These are phyloP conservation scores for Drosophila parvula DNA, from an alignment of 1,140 invertebrate species.

Conservation along the genomic window DNA sequence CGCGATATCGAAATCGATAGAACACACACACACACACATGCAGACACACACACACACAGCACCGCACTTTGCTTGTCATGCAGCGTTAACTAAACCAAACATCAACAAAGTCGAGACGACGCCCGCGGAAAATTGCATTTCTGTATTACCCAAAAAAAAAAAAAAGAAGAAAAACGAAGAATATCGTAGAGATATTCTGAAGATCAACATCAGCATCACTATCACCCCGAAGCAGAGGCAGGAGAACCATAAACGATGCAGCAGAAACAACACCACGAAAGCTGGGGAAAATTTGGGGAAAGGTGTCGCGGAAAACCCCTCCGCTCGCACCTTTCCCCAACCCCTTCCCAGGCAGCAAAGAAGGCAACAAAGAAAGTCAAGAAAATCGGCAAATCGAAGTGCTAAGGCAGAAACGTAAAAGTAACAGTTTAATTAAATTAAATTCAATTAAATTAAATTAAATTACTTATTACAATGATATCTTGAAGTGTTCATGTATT, in stretches of 20 bases:
- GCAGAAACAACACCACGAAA: conserved; percentile 26
- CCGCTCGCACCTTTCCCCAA: not conserved
- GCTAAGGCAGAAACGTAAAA: conserved; percentile 25
- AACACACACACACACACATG: conserved; percentile 5
- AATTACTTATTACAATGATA: conserved; percentile 81
- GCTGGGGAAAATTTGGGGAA: conserved; percentile 4
- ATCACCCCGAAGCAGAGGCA: conserved; percentile 28
- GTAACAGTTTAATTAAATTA: conserved; percentile 72
- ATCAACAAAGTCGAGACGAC: conserved; percentile 81
- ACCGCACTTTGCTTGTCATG: conserved; percentile 79
- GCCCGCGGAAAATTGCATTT: conserved; percentile 81
- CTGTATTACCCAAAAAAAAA: conserved; percentile 68
- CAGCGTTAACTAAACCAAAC: conserved; percentile 72
- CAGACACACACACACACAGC: conserved; percentile 24
- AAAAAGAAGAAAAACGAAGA: conserved; percentile 14
- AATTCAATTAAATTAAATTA: conserved; percentile 70
- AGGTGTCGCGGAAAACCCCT: not conserved
- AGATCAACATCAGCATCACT: conserved; percentile 39
- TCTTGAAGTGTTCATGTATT: conserved; percentile 82
- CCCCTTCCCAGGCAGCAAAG: not conserved
- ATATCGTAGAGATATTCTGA: conserved; percentile 6
- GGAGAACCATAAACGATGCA: conserved; percentile 29
- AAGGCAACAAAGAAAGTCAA: conserved; percentile 23
- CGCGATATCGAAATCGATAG: not conserved
- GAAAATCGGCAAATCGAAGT: conserved; percentile 11